These are phyloP conservation scores for Notarius quadriscutis DNA, from an alignment of 2,113 vertebrate species.

Conservation along the genomic window DNA sequence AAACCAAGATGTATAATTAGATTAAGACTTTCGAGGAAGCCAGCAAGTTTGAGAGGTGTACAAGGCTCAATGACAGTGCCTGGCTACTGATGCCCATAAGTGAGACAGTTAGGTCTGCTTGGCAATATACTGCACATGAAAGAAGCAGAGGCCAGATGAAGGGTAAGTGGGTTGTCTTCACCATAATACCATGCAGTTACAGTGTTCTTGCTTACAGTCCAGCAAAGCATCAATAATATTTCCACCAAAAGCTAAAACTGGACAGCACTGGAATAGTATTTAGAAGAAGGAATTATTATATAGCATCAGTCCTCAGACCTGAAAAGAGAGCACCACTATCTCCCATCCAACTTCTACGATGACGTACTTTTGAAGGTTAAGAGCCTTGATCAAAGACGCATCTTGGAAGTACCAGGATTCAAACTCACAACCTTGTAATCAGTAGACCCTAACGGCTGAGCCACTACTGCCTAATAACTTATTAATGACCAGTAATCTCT, in stretches of 20 bases:
- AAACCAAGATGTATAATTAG: background rate
- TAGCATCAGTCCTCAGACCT: background rate
- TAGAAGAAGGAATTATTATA: background rate
- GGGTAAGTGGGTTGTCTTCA: background rate
- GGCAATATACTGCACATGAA: background rate
- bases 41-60: background rate
- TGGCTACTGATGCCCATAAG: background rate
- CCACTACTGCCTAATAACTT: background rate
- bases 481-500: background rate
- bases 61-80: background rate
- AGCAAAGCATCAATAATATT: background rate
- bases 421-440: background rate
- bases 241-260: background rate
- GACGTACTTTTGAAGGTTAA: background rate
- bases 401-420: background rate
- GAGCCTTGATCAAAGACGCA: background rate
- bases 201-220: background rate
- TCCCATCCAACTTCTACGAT: background rate
- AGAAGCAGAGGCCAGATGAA: background rate
- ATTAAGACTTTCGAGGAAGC: background rate
- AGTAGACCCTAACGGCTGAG: background rate
- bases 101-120: background rate
- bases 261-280: background rate
- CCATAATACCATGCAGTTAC: background rate
- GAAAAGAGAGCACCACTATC: background rate